A percentile compares a stretch with the other conserved stretches of the same genome.
Conservation (phyloP, 2,113 vertebrate species). For the Martes martes region DNA sequence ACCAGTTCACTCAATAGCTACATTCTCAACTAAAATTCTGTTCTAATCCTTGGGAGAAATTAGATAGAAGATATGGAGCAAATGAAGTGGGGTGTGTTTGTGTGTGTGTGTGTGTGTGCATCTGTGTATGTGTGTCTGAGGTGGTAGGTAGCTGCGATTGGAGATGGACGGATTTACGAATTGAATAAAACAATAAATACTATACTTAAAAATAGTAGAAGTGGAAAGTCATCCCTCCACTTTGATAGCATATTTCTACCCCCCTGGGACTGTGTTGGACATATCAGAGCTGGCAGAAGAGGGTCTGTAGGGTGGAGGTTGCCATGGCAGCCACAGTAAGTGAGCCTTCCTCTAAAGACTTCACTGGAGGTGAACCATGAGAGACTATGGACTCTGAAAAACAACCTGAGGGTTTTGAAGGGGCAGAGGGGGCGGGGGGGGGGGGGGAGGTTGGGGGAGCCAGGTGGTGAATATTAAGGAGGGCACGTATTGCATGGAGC, state of each 20-base stretch:
- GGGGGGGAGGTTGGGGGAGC: no score
- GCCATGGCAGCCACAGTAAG: neutral
- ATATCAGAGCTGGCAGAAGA: neutral
- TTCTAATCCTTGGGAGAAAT: neutral
- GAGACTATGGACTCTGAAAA: no score
- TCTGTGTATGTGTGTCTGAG: neutral
- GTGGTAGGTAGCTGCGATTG: neutral
- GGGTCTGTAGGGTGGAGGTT: neutral
- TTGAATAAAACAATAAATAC: conserved; percentile 18
- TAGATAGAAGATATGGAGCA: neutral
- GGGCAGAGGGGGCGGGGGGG: no score
- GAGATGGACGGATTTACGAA: neutral
- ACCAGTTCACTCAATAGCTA: neutral
- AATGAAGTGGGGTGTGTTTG: neutral
- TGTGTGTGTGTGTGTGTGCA: neutral
- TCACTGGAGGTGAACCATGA: neutral
- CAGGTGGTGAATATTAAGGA: no score
- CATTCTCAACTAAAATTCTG: neutral
- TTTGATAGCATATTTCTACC: neutral
- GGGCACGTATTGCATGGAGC: no score
- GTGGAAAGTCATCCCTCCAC: neutral
- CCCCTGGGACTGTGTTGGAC: neutral
- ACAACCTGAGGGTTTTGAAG: no score
- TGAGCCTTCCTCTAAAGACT: conserved; percentile 53
- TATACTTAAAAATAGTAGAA: neutral